Conservation (phyloP, 2,113 vertebrate genomes). For the Callochromis pleurospilus region DNA sequence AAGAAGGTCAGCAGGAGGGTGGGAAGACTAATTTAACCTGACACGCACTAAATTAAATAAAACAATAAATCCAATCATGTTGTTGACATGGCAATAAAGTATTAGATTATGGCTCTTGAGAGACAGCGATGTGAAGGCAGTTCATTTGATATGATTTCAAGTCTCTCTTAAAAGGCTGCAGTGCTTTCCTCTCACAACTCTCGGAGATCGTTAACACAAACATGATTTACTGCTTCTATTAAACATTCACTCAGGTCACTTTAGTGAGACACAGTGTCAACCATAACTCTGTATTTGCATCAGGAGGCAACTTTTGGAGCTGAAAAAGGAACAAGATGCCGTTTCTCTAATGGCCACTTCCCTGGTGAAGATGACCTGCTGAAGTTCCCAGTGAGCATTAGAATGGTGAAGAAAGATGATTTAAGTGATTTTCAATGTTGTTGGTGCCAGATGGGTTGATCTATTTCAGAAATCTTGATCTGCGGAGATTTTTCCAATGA, state of each 20-base stretch:
- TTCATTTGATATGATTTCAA: background rate
- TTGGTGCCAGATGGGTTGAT: background rate
- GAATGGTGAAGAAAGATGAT: background rate
- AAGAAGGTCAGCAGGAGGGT: background rate
- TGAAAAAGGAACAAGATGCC: background rate
- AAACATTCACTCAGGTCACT: background rate
- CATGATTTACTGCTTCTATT: background rate
- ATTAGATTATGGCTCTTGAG: background rate
- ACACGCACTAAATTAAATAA: background rate
- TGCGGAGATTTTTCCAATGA: background rate
- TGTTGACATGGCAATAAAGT: background rate
- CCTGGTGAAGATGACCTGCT: background rate
- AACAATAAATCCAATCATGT: background rate
- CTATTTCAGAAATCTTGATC: background rate
- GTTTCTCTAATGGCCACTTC: background rate
- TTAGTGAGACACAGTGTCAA: background rate
- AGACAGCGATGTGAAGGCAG: background rate
- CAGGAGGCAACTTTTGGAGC: background rate
- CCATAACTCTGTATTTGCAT: background rate
- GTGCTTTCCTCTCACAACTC: background rate
- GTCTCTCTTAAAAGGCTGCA: background rate
- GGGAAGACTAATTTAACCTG: background rate
- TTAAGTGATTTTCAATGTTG: background rate
- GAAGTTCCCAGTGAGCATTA: rapidly evolving
- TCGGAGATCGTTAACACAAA: background rate